Evolutionary conservation across 2,113 vertebrate species (phyloP).

Genomic region (Danio rerio): GRCz12tu NC_133191.1:34336001-34336500

Average conservation of each 20-base stretch:
- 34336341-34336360: neutral
- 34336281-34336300: neutral
- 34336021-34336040: no score
- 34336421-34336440: no score
- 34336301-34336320: neutral
- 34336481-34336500: no score
- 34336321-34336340: neutral
- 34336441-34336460: no score
- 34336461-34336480: no score
- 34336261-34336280: neutral
- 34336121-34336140: neutral
- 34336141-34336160: neutral
- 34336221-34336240: neutral
- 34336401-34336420: no score
- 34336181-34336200: neutral
- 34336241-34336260: neutral
- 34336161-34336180: neutral
- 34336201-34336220: neutral
- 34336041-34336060: no score
- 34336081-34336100: neutral
- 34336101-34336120: neutral
- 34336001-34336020: slow-evolving; percentile 37
- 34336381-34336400: neutral
- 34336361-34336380: neutral
- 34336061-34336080: no score